phyloP scores from a whole-genome alignment of 2,888 invertebrate genomes.

The Mechanitis mazaeus region DNA sequence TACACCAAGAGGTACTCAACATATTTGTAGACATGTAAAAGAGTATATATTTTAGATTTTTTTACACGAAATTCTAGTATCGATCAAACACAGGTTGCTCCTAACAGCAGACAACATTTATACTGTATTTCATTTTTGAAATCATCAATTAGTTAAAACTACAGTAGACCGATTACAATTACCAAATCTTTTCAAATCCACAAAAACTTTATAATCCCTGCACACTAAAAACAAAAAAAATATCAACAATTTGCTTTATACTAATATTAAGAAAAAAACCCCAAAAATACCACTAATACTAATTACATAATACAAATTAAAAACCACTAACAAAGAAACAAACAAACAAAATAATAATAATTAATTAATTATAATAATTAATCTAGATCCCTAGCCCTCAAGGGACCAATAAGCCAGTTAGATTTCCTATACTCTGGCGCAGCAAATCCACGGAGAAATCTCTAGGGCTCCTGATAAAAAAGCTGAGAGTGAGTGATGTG shows the following conservation, averaged over 20 bases:
- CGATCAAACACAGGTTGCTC: slow-evolving; percentile 20
- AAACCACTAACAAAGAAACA: neutral
- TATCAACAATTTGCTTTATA: neutral
- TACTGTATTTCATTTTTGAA: neutral
- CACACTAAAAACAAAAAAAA: neutral
- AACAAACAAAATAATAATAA: neutral
- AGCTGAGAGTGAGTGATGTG: slow-evolving; percentile 61
- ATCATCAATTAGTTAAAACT: neutral
- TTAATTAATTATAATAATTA: slow-evolving; percentile 10
- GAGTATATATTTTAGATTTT: slow-evolving; percentile 7
- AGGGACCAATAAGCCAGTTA: slow-evolving; percentile 53
- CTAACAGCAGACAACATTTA: neutral
- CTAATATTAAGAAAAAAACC: neutral
- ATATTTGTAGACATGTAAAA: slow-evolving; percentile 6
- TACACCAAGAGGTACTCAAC: slow-evolving; percentile 2
- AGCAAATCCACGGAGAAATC: slow-evolving; percentile 65
- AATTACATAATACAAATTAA: neutral
- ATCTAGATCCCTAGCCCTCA: slow-evolving; percentile 57
- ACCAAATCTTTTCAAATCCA: too few species aligned
- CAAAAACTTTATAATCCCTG: too few species aligned
- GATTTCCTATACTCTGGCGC: slow-evolving; percentile 66
- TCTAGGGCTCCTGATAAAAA: slow-evolving; percentile 60
- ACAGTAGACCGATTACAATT: too few species aligned
- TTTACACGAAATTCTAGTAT: slow-evolving; percentile 11
- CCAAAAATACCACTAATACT: neutral